Base-by-base conservation (phyloP, 92 coral and sea anemone species). In the Palythoa grandis region DNA sequence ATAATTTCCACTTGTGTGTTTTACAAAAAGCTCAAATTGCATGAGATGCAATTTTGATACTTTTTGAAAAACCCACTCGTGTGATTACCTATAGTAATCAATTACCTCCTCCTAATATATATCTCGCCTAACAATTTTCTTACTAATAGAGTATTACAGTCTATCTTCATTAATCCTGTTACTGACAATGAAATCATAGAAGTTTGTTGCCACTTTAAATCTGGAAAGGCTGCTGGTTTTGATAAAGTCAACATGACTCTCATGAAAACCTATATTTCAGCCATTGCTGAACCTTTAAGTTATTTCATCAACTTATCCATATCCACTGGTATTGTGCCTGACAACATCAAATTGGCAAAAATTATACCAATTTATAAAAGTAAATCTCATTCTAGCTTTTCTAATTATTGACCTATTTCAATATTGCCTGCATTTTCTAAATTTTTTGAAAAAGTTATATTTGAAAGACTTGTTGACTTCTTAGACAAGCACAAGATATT, bases 121-220 rank as follows among this genome's bases (percentile, higher is more conserved):
- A 71, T 14, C 76, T 35, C 52, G 0, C 52, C 76, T 4, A 39
- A 71, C 50, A 29, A 5, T 14, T 71, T 71, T 17, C 76, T 71
- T 35, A 71, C 76, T 2, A 71, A 71, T 71, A 71, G 76, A 71
- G 52, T 71, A 13, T 35, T 35, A 35, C 50, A 71, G 52, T 35
- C 76, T 0, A 71, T 71, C 76, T 71, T 71, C 52, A 35, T 71
- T 5, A 39, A 71, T 35, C 76, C 52, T 35, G 76, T 71, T 11
- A 71, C 76, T 10, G n/a, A 71, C 14, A 7, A 71, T 1, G 76
- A 71, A 71, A 71, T 71, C 4, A 37, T 71, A 35, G 47, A 71
- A 4, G n/a, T 71, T 71, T 71, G 52, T 71, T n/a, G 6, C 76
- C 76, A 71, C 52, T 71, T 71, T 71, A 71, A 71, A 71, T 71